phyloP scores from a whole-genome alignment of 2,888 invertebrate genomes.

The Hipparchia semele region DNA sequence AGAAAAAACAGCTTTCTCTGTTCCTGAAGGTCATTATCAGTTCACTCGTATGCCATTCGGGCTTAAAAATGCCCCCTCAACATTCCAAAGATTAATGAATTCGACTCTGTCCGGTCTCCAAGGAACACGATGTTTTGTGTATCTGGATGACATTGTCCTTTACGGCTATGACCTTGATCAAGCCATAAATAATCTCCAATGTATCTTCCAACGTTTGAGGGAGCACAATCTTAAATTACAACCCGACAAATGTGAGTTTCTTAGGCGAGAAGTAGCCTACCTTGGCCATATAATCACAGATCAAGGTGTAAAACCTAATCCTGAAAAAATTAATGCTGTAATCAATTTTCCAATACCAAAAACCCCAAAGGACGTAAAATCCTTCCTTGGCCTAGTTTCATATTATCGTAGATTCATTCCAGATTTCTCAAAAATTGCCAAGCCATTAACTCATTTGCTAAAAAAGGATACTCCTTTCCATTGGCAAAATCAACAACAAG shows the following conservation, averaged over 20 bases:
- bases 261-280: conserved; percentile 52
- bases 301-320: conserved; percentile 46
- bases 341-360: conserved; percentile 41
- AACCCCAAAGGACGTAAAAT: conserved; percentile 39
- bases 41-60: conserved; percentile 15
- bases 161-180: conserved; percentile 46
- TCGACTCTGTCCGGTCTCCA: conserved; percentile 41
- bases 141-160: conserved; percentile 50
- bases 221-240: conserved; percentile 47
- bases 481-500: conserved; percentile 39
- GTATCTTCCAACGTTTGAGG: conserved; percentile 47
- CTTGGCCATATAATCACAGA: conserved; percentile 49
- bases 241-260: conserved; percentile 55
- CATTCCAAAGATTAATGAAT: conserved; percentile 33
- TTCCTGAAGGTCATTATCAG: conserved; percentile 15
- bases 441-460: conserved; percentile 42
- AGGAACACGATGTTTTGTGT: conserved; percentile 45
- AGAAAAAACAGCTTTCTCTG: conserved; percentile 11
- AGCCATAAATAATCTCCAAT: conserved; percentile 46
- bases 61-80: conserved; percentile 14
- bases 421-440: conserved; percentile 49
- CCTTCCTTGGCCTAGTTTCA: conserved; percentile 49
- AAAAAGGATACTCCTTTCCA: conserved; percentile 43
- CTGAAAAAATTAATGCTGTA: conserved; percentile 39
- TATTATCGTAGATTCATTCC: conserved; percentile 58